These are phyloP conservation scores for Synergus itoensis DNA, from an alignment of 2,888 invertebrate genomes.

Conservation along the genomic window DNA sequence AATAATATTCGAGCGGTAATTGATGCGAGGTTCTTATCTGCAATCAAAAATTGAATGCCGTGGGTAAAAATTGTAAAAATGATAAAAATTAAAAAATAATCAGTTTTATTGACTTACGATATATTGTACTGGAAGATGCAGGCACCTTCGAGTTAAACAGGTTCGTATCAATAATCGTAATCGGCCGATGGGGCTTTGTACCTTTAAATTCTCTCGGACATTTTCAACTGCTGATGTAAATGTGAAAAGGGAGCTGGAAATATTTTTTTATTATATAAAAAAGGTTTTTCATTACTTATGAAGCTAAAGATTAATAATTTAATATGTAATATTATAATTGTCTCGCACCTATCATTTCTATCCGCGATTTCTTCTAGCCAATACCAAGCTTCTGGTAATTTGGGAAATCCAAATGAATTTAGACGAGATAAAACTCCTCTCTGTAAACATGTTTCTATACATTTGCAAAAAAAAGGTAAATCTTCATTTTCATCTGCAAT, in stretches of 20 bases:
- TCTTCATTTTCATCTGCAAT: conserved; percentile 79
- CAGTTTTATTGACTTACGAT: conserved; percentile 68
- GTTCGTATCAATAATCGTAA: conserved; percentile 79
- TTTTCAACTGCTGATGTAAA: conserved; percentile 78
- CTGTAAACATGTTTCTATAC: conserved; percentile 81
- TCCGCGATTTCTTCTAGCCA: conserved; percentile 80
- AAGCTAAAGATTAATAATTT: not conserved
- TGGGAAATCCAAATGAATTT: conserved; percentile 76
- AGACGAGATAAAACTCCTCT: conserved; percentile 79
- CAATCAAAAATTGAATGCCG: conserved; percentile 13
- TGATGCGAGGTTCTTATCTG: conserved; percentile 66
- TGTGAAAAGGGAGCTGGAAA: conserved; percentile 72
- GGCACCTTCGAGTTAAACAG: conserved; percentile 79
- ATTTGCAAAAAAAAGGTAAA: conserved; percentile 79
- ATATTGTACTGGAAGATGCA: conserved; percentile 80
- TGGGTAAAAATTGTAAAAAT: conserved; percentile 12
- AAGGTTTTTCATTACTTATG: not conserved
- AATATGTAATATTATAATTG: not conserved
- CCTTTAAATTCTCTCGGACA: conserved; percentile 76
- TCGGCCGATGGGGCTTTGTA: conserved; percentile 77
- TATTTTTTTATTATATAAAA: conserved; percentile 35
- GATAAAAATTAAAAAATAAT: conserved; percentile 27
- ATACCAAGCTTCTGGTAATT: conserved; percentile 78
- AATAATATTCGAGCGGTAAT: conserved; percentile 70
- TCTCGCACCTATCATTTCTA: conserved; percentile 63